These are phyloP conservation scores for Phrixothrix hirtus DNA, from an alignment of 2,888 invertebrate genomes.

Conservation along the genomic window DNA sequence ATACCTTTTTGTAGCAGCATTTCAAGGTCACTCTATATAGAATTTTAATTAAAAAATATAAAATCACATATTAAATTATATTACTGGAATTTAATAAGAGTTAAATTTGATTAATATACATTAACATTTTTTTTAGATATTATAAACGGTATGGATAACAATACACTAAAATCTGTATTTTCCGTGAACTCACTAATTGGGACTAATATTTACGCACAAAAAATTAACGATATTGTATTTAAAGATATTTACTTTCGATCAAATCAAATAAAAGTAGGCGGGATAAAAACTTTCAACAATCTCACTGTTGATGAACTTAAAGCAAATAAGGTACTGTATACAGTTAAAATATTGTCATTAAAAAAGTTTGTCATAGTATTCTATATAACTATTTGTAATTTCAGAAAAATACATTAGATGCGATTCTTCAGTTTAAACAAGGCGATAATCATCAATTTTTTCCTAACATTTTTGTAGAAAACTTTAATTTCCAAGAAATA, in stretches of 20 bases:
- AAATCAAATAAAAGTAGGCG: conserved; percentile 16
- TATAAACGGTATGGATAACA: conserved; percentile 34
- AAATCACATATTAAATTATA: too few relatives aligned
- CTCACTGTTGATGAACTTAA: conserved; percentile 3
- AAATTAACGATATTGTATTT: conserved; percentile 43
- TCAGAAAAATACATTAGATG: conserved; percentile 22
- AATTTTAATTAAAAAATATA: too few relatives aligned
- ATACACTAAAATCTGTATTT: conserved; percentile 32
- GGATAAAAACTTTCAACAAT: conserved; percentile 13
- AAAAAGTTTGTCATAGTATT: too few relatives aligned
- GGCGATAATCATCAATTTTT: conserved; percentile 33
- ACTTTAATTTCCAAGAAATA: conserved; percentile 45
- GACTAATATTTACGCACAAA: conserved; percentile 32
- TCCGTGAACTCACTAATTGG: conserved; percentile 38
- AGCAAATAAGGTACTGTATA: conserved; percentile 5
- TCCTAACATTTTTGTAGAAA: conserved; percentile 39
- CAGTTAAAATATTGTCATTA: neutral
- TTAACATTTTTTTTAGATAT: conserved; percentile 40
- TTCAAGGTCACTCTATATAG: too few relatives aligned
- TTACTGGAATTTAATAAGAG: too few relatives aligned
- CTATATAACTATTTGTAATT: conserved; percentile 3
- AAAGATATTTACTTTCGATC: conserved; percentile 42
- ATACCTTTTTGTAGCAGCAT: too few relatives aligned
- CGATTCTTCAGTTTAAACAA: conserved; percentile 18
- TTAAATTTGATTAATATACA: too few relatives aligned